A percentile compares a stretch with the other conserved stretches of the same genome.
Evolutionary conservation across 2,113 vertebrate genomes (phyloP).

Genomic region (Pelecanus crispus): DNA sequence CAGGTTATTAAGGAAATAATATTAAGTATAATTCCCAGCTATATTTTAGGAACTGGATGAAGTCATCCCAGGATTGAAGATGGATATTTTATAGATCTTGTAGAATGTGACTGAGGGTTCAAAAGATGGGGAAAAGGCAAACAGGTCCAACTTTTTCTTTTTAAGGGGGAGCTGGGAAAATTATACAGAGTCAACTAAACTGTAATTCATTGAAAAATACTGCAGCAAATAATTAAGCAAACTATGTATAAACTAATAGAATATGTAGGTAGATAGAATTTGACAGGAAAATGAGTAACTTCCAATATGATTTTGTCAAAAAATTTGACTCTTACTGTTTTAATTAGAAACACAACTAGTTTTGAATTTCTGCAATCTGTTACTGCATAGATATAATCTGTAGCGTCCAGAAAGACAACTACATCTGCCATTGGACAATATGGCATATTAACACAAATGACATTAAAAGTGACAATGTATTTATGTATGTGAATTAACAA

Average conservation of each 20-base stretch:
- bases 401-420: not conserved
- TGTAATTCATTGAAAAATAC: not conserved
- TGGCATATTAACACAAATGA: not conserved
- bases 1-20: not conserved
- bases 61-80: not conserved
- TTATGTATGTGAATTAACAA: not conserved
- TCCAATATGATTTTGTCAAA: not conserved
- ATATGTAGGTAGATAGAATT: not conserved
- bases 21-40: not conserved
- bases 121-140: not conserved
- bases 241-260: not conserved
- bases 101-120: not conserved
- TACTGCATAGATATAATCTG: not conserved
- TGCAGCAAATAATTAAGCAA: not conserved
- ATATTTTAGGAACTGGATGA: not conserved
- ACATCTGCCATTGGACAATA: not conserved
- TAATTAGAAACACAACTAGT: not conserved
- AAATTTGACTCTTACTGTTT: not conserved
- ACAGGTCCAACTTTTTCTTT: not conserved
- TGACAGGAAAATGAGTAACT: not conserved
- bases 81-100: not conserved
- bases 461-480: not conserved
- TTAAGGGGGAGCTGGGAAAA: not conserved
- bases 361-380: slow-evolving; percentile 18
- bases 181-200: not conserved